A percentile compares a stretch with the other conserved stretches of the same genome.
These are phyloP conservation scores for Amitus sp. DNA, from an alignment of 2,888 invertebrate genomes.

Conservation along the genomic window DNA sequence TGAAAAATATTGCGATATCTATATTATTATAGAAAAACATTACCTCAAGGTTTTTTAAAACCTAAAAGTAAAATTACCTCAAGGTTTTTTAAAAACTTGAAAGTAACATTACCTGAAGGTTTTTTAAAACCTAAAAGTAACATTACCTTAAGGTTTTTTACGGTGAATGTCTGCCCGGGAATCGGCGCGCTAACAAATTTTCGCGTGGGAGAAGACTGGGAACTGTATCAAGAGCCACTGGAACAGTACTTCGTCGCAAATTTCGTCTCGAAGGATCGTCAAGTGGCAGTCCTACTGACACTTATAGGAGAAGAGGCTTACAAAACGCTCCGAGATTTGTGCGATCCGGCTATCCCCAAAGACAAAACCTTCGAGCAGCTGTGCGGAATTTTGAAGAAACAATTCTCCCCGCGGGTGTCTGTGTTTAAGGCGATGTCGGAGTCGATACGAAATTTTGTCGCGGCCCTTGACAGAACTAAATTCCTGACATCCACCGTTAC, in stretches of 20 bases:
- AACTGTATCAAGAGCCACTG: conserved; percentile 36
- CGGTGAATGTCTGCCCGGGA: neutral
- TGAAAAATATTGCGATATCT: no score
- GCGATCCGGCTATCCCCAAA: conserved; percentile 38
- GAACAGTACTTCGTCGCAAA: conserved; percentile 38
- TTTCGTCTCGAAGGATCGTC: conserved; percentile 35
- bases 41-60: no score
- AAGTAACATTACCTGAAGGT: no score
- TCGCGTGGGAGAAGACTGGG: conserved; percentile 33
- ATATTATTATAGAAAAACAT: no score
- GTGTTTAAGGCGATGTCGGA: conserved; percentile 35
- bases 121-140: no score
- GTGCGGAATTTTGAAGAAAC: conserved; percentile 27
- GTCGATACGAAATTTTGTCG: no score
- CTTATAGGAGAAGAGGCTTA: conserved; percentile 38
- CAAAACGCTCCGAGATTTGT: conserved; percentile 36
- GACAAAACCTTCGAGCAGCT: conserved; percentile 35
- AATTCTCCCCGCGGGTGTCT: conserved; percentile 24
- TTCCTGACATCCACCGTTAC: no score
- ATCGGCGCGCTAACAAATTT: conserved; percentile 31
- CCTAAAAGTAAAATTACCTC: no score
- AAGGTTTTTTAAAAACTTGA: no score
- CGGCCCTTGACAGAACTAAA: no score
- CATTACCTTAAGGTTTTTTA: no score
- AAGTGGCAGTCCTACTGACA: conserved; percentile 39